phyloP scores from a whole-genome alignment of 2,888 invertebrate species.

The Ennomos fuscantarius region DNA sequence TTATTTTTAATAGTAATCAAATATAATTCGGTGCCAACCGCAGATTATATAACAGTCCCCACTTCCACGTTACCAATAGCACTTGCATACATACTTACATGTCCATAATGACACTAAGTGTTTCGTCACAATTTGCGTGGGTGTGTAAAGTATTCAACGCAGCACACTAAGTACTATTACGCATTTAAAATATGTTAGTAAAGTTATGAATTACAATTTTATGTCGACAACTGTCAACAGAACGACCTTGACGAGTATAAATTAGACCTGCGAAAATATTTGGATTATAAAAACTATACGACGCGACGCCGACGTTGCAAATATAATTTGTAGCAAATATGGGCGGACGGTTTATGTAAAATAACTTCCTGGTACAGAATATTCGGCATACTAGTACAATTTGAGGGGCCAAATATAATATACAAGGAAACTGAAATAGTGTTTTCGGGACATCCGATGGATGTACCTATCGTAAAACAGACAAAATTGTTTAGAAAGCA shows the following conservation, averaged over 20 bases:
- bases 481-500: too few species aligned
- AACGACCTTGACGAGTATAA: slow-evolving; percentile 59
- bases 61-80: neutral
- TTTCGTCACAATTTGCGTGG: slow-evolving; percentile 58
- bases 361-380: slow-evolving; percentile 29
- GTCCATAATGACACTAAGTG: slow-evolving; percentile 45
- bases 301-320: slow-evolving; percentile 15
- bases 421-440: too few species aligned
- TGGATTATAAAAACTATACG: slow-evolving; percentile 30
- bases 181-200: slow-evolving; percentile 57
- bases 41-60: slow-evolving; percentile 16
- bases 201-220: slow-evolving; percentile 61
- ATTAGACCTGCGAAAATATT: slow-evolving; percentile 40
- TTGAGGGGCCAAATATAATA: too few species aligned
- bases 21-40: neutral
- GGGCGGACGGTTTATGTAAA: slow-evolving; percentile 19
- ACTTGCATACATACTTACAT: slow-evolving; percentile 32
- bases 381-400: neutral
- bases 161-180: slow-evolving; percentile 38
- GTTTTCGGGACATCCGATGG: too few species aligned
- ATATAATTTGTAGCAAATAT: slow-evolving; percentile 20
- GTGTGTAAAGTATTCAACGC: slow-evolving; percentile 45
- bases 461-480: too few species aligned
- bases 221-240: slow-evolving; percentile 47
- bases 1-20: too few species aligned